Conservation (phyloP, 2,888 invertebrate species). For the Cephus nigrinus region DNA sequence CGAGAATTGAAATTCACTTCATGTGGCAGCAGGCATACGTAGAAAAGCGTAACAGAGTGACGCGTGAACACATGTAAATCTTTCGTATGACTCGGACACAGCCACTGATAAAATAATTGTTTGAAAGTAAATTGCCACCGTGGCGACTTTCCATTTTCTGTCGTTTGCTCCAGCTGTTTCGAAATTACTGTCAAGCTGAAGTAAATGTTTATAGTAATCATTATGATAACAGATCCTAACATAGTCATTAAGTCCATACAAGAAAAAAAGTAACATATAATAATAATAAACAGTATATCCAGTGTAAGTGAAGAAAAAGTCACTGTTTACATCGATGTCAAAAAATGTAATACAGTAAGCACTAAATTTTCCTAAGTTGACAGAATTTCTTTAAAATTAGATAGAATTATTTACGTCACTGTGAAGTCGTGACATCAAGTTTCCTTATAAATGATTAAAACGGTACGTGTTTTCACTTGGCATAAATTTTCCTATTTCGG, state of each 20-base stretch:
- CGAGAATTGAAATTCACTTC: not conserved
- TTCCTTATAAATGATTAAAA: not conserved
- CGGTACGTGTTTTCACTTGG: not conserved
- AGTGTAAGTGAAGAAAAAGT: not conserved
- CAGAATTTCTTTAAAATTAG: not conserved
- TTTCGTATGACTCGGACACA: slow-evolving; percentile 1
- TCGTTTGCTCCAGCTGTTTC: slow-evolving; percentile 6
- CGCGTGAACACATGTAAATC: not conserved
- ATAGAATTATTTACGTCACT: not conserved
- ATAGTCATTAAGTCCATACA: not conserved
- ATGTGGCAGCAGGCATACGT: slow-evolving; percentile 16
- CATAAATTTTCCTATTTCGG: not conserved
- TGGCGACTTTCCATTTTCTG: slow-evolving; percentile 28
- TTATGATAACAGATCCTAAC: slow-evolving; percentile 5
- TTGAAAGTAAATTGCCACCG: slow-evolving; percentile 31
- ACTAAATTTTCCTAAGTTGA: not conserved
- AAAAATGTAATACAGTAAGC: not conserved
- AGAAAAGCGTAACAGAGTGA: slow-evolving; percentile 31
- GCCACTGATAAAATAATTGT: slow-evolving; percentile 27
- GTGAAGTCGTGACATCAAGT: not conserved
- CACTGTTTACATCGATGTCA: not conserved
- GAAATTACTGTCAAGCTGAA: slow-evolving; percentile 24
- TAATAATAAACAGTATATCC: not conserved
- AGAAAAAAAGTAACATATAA: not conserved
- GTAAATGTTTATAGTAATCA: slow-evolving; percentile 20